These are phyloP conservation scores for Cyclura pinguis DNA, from an alignment of 2,797 vertebrate genomes.

Conservation along the genomic window DNA sequence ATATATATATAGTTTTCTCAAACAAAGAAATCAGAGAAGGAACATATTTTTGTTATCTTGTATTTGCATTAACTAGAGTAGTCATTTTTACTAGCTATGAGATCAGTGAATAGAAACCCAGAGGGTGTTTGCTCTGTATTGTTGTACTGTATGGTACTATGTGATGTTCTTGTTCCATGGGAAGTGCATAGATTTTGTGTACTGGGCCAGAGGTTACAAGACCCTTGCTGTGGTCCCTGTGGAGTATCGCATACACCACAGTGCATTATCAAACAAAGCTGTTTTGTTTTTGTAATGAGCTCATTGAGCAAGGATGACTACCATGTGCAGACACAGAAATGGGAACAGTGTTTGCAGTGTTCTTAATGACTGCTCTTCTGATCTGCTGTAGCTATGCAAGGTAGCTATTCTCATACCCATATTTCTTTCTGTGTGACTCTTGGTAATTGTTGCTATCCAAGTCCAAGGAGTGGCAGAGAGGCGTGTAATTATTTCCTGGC, in stretches of 20 bases:
- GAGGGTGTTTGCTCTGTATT: constrained; percentile 26
- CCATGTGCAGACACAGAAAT: constrained; percentile 43
- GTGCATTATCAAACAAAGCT: constrained; percentile 48
- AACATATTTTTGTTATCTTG: constrained; percentile 44
- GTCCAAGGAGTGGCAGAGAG: constrained; percentile 32
- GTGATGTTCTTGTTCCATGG: constrained; percentile 31
- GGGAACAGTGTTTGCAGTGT: constrained; percentile 5
- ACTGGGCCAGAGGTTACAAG: constrained; percentile 33
- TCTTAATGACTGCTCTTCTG: constrained; percentile 34
- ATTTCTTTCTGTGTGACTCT: constrained; percentile 44
- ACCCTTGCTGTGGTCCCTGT: constrained; percentile 44
- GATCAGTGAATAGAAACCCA: constrained; percentile 52
- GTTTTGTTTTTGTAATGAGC: constrained; percentile 66
- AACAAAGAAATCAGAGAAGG: constrained; percentile 53
- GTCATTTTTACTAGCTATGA: constrained; percentile 36
- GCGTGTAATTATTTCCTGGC: constrained; percentile 36
- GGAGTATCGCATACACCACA: constrained; percentile 46
- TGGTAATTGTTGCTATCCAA: constrained; percentile 32
- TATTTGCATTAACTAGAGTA: constrained; percentile 58
- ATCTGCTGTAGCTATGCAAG: constrained; percentile 13
- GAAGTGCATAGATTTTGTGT: constrained; percentile 42
- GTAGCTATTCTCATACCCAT: constrained; percentile 25
- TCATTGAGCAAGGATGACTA: constrained; percentile 54
- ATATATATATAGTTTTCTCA: constrained; percentile 38
- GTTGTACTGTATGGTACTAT: constrained; percentile 13